phyloP scores from a whole-genome alignment of 2,797 vertebrate species.

The Coregonus ussuriensis region DNA sequence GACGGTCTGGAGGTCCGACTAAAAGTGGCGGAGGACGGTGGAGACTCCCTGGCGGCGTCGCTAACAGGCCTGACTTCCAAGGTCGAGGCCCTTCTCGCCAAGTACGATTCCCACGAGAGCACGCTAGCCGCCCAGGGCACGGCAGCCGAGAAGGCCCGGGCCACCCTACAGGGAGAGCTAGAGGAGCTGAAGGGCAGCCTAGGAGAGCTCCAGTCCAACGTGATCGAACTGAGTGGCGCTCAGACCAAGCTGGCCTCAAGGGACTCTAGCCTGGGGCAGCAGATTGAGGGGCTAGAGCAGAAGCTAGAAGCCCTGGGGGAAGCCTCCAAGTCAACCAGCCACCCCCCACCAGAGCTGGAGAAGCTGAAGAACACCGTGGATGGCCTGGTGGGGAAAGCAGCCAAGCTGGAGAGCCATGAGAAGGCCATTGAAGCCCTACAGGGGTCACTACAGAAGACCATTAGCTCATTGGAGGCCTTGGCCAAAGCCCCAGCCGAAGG shows the following conservation, averaged over 20 bases:
- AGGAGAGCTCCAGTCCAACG: conserved; percentile 70
- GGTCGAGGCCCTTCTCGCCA: conserved; percentile 74
- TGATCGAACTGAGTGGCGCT: conserved; percentile 60
- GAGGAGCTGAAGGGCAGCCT: conserved; percentile 73
- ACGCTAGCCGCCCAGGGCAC: conserved; percentile 65
- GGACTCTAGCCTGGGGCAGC: conserved; percentile 49
- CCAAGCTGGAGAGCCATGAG: conserved; percentile 82
- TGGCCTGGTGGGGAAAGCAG: conserved; percentile 78
- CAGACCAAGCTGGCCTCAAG: conserved; percentile 63
- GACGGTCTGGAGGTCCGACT: conserved; percentile 77
- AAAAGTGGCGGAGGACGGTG: conserved; percentile 74
- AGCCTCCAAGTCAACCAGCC: conserved; percentile 51
- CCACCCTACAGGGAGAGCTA: conserved; percentile 63
- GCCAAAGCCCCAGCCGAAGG: conserved; percentile 71
- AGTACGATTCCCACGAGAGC: conserved; percentile 70
- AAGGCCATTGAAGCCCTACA: conserved; percentile 77
- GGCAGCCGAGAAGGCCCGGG: conserved; percentile 59
- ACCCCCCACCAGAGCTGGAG: conserved; percentile 80
- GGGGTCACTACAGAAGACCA: conserved; percentile 76
- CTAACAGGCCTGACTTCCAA: conserved; percentile 64
- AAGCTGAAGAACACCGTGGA: conserved; percentile 77
- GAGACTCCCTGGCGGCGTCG: conserved; percentile 55
- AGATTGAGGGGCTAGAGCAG: conserved; percentile 48
- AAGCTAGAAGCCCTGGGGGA: conserved; percentile 48
- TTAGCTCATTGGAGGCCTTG: conserved; percentile 75